A percentile compares a stretch with the other conserved stretches of the same genome.
Evolutionary conservation across 2,113 vertebrate genomes (phyloP).

Genomic region (Clarias gariepinus): DNA sequence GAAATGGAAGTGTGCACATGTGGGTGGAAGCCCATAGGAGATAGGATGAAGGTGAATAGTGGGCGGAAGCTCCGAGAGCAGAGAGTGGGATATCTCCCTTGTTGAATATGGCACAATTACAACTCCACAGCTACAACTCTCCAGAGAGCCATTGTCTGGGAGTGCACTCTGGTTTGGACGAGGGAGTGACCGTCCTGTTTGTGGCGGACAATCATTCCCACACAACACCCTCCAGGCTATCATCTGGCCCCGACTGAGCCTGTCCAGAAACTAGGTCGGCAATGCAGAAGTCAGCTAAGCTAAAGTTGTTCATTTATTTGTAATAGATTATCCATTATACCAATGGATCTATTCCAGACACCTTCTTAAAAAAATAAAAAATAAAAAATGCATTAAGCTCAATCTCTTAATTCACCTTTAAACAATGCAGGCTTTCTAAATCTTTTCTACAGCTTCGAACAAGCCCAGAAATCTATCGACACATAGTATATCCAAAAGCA

Average conservation of each 20-base stretch:
- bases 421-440: not conserved
- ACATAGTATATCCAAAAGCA: not conserved
- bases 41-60: conserved; percentile 45
- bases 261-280: conserved; percentile 31
- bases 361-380: not conserved
- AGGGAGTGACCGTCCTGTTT: conserved; percentile 53
- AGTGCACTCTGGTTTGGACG: conserved; percentile 42
- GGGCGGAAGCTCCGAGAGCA: conserved; percentile 45
- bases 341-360: not conserved
- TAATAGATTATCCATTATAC: too few relatives aligned
- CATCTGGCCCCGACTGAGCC: not conserved
- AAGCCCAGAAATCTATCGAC: conserved; percentile 26
- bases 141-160: conserved; percentile 53
- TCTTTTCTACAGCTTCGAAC: not conserved
- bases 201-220: conserved; percentile 46
- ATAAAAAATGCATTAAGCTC: not conserved
- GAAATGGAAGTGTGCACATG: conserved; percentile 34
- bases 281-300: conserved; percentile 23
- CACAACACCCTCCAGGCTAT: conserved; percentile 18
- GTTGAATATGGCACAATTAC: conserved; percentile 48
- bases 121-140: conserved; percentile 26
- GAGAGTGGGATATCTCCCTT: conserved; percentile 54
- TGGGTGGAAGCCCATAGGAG: conserved; percentile 39
- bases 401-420: not conserved
- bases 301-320: not conserved